Evolutionary conservation across 2,888 invertebrate genomes (phyloP), one percentile per base, ranked within the genome.

Genomic region (Xylocampa areola): DNA sequence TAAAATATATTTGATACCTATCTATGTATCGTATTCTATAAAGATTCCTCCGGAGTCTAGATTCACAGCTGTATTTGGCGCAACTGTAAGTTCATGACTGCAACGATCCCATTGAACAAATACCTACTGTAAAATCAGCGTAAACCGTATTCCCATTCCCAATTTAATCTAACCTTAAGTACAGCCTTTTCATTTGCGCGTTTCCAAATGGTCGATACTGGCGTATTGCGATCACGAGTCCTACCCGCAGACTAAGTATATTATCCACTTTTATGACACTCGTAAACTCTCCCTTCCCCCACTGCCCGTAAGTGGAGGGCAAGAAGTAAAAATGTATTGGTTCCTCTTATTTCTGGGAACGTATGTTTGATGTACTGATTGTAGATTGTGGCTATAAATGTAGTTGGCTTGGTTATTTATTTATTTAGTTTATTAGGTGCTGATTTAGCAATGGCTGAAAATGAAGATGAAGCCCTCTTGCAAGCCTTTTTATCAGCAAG

Each of bases 191-290:
- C 64, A 73, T 75, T 71, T 61, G 43, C 37, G 19, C 53, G 29
- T 25, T 16, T 17, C 59, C 58, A 73, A 70, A 74, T 63, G 50
- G 60, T 14, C 40, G 27, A 59, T 70, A 59, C 54, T 60, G 27
- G 6, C 45, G 71, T 76, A 76, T 77, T 76, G 70, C 63, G 77
- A 74, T 77, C 77, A 77, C 78, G 74, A 57, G 30, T 63, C 37
- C 37, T 35, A 36, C 58, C 68, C 68, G 58, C 66, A 64, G 66
- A 47, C 66, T 76, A 67, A 72, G 85, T 85, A 84, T 80, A 86
- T 85, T 82, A 86, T 85, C 82, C 14, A 10, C 25, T 39, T 25
- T 14, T 14, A 25, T 10, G 14, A 25, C 69, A 58, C 59, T 84
- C 86, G 79, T 86, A 86, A 86, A 86, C 59, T 61, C 58, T 6